Percentiles rank a stretch among this genome's conserved stretches.
Evolutionary conservation across 2,797 vertebrate species (phyloP).

Genomic region (Falco novaeseelandiae): DNA sequence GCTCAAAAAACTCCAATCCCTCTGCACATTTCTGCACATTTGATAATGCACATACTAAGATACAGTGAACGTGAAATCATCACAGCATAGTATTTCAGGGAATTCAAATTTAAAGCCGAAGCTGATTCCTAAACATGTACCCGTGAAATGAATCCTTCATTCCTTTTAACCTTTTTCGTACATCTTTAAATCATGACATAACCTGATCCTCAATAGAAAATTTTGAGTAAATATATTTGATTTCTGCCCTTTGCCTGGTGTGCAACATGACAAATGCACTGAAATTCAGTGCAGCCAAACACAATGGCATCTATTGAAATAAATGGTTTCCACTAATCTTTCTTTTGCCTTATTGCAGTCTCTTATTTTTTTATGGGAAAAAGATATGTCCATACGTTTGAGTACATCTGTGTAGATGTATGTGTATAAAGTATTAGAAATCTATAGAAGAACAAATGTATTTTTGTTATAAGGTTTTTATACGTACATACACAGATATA

Average conservation of each 20-base stretch:
- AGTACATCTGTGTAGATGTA: background rate
- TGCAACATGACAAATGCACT: background rate
- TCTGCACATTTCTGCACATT: background rate
- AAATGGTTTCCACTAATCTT: background rate
- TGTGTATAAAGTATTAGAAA: background rate
- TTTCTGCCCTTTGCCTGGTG: background rate
- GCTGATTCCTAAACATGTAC: rapidly evolving
- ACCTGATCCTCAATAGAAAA: background rate
- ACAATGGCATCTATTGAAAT: background rate
- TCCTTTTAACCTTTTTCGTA: background rate
- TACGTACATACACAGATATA: rapidly evolving
- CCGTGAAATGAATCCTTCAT: background rate
- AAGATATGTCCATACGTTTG: background rate
- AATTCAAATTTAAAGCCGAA: background rate
- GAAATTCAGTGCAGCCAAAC: background rate
- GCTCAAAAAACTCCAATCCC: background rate
- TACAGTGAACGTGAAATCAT: background rate
- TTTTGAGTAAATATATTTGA: background rate
- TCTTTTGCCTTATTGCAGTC: background rate
- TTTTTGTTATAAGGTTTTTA: background rate
- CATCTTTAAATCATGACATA: background rate
- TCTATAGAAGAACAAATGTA: rapidly evolving
- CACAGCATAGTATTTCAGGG: background rate
- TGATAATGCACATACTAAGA: too few species aligned
- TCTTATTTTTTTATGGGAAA: background rate